phyloP scores from a whole-genome alignment of 2,113 vertebrate genomes.

The Pandion haliaetus region DNA sequence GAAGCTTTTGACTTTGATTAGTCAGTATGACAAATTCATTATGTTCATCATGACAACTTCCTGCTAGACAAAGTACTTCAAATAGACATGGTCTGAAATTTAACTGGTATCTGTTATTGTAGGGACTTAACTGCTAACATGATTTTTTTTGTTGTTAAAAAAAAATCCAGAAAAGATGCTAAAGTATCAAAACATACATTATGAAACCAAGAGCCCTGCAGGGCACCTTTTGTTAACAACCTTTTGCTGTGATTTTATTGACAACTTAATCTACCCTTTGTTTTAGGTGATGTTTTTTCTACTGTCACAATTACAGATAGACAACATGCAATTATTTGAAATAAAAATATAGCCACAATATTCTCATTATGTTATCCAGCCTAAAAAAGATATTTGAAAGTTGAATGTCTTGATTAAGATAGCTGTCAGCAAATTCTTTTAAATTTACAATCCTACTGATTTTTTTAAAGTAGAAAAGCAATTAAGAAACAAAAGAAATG shows the following conservation, averaged over 20 bases:
- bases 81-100: not conserved
- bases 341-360: constrained; percentile 15
- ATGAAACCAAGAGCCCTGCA: not conserved
- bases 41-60: not conserved
- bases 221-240: constrained; percentile 24
- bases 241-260: not conserved
- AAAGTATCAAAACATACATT: not conserved
- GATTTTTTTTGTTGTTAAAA: not conserved
- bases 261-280: constrained; percentile 22
- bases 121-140: not conserved
- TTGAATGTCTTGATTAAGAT: not conserved
- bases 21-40: not conserved
- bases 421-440: not conserved
- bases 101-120: not conserved
- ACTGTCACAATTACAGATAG: constrained; percentile 22
- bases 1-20: not conserved
- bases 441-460: not conserved
- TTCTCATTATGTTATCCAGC: constrained; percentile 13
- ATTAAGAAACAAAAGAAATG: not conserved
- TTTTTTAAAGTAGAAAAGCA: not conserved
- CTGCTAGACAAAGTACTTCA: not conserved
- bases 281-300: constrained; percentile 8
- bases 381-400: not conserved
- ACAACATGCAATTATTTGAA: constrained; percentile 45
- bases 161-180: not conserved